These are phyloP conservation scores for Periphyllus acericola DNA, from an alignment of 2,888 invertebrate species.

Conservation along the genomic window DNA sequence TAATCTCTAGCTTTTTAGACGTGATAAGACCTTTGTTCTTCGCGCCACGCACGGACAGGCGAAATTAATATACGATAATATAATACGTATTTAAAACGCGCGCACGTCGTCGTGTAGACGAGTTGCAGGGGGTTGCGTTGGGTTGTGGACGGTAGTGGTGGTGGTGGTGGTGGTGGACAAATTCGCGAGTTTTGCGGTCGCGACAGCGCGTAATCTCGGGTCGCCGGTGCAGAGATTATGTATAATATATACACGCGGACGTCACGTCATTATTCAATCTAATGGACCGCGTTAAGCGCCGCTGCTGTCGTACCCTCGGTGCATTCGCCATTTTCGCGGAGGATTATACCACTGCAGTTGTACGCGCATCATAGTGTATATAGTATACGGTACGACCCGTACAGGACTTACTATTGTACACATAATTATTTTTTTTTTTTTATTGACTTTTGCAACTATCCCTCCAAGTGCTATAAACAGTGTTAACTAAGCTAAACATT, in stretches of 20 bases:
- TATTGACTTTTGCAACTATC: too few species aligned
- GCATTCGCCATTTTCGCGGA: background rate
- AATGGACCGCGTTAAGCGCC: conserved; percentile 56
- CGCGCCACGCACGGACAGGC: too few species aligned
- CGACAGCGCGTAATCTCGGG: conserved; percentile 55
- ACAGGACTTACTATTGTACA: background rate
- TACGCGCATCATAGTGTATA: background rate
- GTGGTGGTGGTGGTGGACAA: background rate
- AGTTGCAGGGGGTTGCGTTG: background rate
- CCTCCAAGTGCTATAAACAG: too few species aligned
- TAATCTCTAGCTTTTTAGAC: too few species aligned
- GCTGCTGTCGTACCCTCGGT: background rate
- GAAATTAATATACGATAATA: too few species aligned
- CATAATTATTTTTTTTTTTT: too few species aligned
- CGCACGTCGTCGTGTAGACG: too few species aligned
- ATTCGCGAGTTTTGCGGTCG: conserved; percentile 48
- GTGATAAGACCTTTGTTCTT: too few species aligned
- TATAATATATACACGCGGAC: background rate
- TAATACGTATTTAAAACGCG: too few species aligned
- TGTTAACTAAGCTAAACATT: too few species aligned
- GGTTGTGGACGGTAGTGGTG: too few species aligned
- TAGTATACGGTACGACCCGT: background rate
- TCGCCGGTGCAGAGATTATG: conserved; percentile 25
- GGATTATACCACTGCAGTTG: background rate
- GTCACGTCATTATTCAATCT: conserved; percentile 53